phyloP scores from a whole-genome alignment of 2,888 invertebrate genomes.

The Diplazon laetatorius region DNA sequence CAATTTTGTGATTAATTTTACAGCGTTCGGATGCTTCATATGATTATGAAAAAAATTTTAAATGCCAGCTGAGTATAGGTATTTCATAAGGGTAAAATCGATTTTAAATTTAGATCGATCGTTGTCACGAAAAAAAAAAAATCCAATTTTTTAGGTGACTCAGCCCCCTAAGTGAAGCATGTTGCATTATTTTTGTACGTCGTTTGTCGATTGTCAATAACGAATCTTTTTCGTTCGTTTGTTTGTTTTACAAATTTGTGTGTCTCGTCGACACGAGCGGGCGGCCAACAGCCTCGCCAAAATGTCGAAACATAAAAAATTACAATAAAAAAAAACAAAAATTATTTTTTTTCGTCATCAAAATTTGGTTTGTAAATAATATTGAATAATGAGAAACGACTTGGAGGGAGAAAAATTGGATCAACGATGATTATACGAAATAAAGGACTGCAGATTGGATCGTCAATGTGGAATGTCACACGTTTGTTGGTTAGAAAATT shows the following conservation, averaged over 20 bases:
- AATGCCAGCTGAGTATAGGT: too few species aligned
- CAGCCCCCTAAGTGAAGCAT: too few species aligned
- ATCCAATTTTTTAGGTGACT: too few species aligned
- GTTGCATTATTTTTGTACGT: too few species aligned
- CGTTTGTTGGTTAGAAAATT: neutral
- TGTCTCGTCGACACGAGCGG: neutral
- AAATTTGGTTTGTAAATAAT: slow-evolving; percentile 11
- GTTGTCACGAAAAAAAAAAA: too few species aligned
- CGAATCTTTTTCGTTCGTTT: neutral
- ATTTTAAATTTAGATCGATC: too few species aligned
- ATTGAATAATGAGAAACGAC: neutral
- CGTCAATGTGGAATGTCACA: neutral
- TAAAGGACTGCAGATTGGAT: slow-evolving; percentile 18
- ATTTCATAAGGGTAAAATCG: too few species aligned
- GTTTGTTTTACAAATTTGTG: neutral
- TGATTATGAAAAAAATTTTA: too few species aligned
- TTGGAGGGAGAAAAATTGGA: too few species aligned
- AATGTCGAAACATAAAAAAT: slow-evolving; percentile 20
- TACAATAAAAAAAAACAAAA: too few species aligned
- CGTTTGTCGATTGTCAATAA: slow-evolving; percentile 2
- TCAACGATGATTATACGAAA: slow-evolving; percentile 5
- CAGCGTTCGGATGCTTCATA: too few species aligned
- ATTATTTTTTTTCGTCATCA: slow-evolving; percentile 2
- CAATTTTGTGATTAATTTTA: too few species aligned
- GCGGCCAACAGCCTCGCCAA: neutral